Base-by-base conservation (phyloP, 2,888 invertebrate genomes). In the Leptopilina drosophilae region DNA sequence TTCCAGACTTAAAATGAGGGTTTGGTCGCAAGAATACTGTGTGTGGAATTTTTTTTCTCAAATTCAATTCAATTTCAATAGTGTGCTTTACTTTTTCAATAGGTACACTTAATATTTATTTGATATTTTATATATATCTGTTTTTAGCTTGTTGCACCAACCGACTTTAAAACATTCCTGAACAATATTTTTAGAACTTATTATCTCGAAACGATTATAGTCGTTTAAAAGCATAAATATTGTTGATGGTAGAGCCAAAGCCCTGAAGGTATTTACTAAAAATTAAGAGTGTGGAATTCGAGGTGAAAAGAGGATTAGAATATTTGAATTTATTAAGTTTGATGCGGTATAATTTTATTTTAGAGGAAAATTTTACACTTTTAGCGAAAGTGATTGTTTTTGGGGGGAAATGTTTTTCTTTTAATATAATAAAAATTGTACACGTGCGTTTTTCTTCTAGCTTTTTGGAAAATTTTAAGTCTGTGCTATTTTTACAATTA, bases 171-270 rank as follows among this genome's bases (percentile, higher is more conserved):
- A 62, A 62, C 62, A 62, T 62, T 62, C 62, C 20, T 62, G 62
- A 20, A 15, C 62, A 20, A 53, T 69, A 69, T 69, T 69, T 69
- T 69, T 14, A 53, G 69, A 69, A 26, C 69, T 14, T 20, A 26
- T 53, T 69, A 26, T 53, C 26, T 69, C 11, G 12, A 69, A 67
- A 20, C 67, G 8, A 46, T 67, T 67, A 33, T 33, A 67, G 20
- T 15, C 5, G 11, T n/a, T 46, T 12, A 9, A 67, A 49, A 67
- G 49, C 20, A 67, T 49, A 49, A 49, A 15, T 49, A 49, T n/a
- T 15, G 46, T 15, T 26, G 67, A 20, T 49, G 15, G 33, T 33
- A 33, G 33, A 33, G 33, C 5, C 33, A 4, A 33, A 33, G 33
- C 33, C 33, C 33, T 33, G 33, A 33, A 33, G 33, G 33, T 33